These are phyloP conservation scores for Microctenopoma stevenorrisi DNA, from an alignment of 2,797 vertebrate genomes.

Conservation along the genomic window DNA sequence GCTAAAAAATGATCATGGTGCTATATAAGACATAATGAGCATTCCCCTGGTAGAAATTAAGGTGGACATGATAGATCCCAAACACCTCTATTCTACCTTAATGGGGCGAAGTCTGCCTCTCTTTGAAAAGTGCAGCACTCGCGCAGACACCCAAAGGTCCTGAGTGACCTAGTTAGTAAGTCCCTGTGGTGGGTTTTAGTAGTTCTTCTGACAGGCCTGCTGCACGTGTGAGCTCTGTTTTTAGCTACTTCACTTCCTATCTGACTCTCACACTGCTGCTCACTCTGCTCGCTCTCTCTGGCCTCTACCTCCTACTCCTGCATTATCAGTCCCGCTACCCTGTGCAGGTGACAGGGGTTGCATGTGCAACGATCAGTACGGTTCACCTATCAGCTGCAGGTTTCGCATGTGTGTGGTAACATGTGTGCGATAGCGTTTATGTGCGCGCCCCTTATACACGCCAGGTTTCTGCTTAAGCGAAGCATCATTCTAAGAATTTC, in stretches of 20 bases:
- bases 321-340: slow-evolving; percentile 43
- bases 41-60: slow-evolving; percentile 69
- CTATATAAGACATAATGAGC: slow-evolving; percentile 69
- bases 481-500: slow-evolving; percentile 63
- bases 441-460: slow-evolving; percentile 50
- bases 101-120: slow-evolving; percentile 57
- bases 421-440: slow-evolving; percentile 18
- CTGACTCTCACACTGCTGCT: slow-evolving; percentile 50
- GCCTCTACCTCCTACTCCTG: slow-evolving; percentile 60
- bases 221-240: slow-evolving; percentile 64
- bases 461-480: slow-evolving; percentile 45
- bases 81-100: slow-evolving; percentile 55
- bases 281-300: slow-evolving; percentile 33
- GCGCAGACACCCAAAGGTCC: slow-evolving; percentile 71
- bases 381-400: slow-evolving; percentile 25
- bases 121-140: slow-evolving; percentile 68
- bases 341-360: slow-evolving; percentile 47
- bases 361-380: slow-evolving; percentile 33
- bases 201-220: slow-evolving; percentile 67
- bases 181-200: slow-evolving; percentile 69
- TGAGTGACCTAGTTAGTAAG: slow-evolving; percentile 79
- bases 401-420: slow-evolving; percentile 14
- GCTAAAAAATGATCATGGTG: slow-evolving; percentile 66
- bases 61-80: slow-evolving; percentile 70
- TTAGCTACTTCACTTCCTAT: slow-evolving; percentile 73